Base-by-base conservation (phyloP, 1,140 invertebrate species). In the Hypothenemus hampei region DNA sequence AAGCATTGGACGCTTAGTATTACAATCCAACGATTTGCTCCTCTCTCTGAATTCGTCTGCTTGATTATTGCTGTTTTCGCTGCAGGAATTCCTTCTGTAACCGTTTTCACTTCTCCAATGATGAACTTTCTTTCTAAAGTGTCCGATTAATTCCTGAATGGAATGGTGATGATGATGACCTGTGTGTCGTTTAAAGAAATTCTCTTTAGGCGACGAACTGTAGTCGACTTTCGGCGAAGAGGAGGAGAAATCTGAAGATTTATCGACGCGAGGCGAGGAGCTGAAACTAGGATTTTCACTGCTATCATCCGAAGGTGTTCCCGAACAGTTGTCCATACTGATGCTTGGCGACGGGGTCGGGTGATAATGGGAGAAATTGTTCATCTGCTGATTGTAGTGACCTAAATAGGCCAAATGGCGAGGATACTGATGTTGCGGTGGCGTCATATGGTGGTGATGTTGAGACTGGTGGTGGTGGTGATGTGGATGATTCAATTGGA, bases 11-110 rank as follows among this genome's bases (percentile, higher is more conserved):
- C 74, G 74, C 37, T 76, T 69, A 5, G 78, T 73, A 48, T 79
- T 77, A 5, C 81, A 84, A 67, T 89, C 87, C 51, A 89, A 69
- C 21, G 86, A 89, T 66, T 86, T 86, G 16, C 86, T 88, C 20
- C 88, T 76, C 29, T 79, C 80, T 6, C 87, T 75, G 59, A 88
- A 89, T 44, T 85, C 82, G 36, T 81, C 78, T 23, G 76, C 75
- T 4, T 62, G 72, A 75, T 76, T 57, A 73, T 77, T 60, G 71
- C 70, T 31, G 68, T 68, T 55, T 23, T 70, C 62, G 63, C 68
- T 55, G 59, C 70, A 58, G 73, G 76, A 66, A 74, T 75, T 54
- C 64, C 73, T 48, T 69, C 76, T 60, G 60, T 74, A 58, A 47
- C 58, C 48, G 47, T 69, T 78, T 71, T 61, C 75, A 8, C 57